A percentile compares a stretch with the other conserved stretches of the same genome.
phyloP scores from a whole-genome alignment of 1,140 invertebrate genomes.

The Paralvinella palmiformis region DNA sequence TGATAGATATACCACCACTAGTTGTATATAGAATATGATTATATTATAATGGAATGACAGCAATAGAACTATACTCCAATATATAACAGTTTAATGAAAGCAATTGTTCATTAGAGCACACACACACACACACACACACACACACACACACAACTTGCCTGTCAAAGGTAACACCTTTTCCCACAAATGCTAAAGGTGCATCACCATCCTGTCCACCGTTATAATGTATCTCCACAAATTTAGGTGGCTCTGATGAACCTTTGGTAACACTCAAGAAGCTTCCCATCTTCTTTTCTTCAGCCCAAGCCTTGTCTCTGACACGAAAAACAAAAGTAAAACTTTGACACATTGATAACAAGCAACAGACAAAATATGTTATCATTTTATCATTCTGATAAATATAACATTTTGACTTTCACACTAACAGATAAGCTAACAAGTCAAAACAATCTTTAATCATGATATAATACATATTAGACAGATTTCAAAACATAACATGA shows the following conservation, averaged over 20 bases:
- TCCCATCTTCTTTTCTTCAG: constrained; percentile 64
- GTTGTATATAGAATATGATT: background rate
- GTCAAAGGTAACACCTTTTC: constrained; percentile 84
- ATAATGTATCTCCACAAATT: constrained; percentile 65
- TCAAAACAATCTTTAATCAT: too few relatives aligned
- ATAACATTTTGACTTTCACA: too few relatives aligned
- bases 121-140: too few relatives aligned
- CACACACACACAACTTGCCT: too few relatives aligned
- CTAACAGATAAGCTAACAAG: too few relatives aligned
- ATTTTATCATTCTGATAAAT: too few relatives aligned
- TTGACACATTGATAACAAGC: background rate
- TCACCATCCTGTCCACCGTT: constrained; percentile 27
- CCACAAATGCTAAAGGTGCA: constrained; percentile 47
- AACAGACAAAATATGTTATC: too few relatives aligned
- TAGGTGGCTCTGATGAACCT: constrained; percentile 68
- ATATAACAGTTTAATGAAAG: too few relatives aligned
- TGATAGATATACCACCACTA: constrained; percentile 79
- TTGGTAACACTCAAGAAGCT: constrained; percentile 71
- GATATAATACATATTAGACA: too few relatives aligned
- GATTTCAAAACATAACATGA: too few relatives aligned
- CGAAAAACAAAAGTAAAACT: background rate
- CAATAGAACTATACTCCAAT: too few relatives aligned
- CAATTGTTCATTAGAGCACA: too few relatives aligned
- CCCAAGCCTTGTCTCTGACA: constrained; percentile 62
- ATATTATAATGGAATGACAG: background rate